Evolutionary conservation across 2,113 vertebrate genomes (phyloP).

Genomic region (Thinocorus orbignyianus): DNA sequence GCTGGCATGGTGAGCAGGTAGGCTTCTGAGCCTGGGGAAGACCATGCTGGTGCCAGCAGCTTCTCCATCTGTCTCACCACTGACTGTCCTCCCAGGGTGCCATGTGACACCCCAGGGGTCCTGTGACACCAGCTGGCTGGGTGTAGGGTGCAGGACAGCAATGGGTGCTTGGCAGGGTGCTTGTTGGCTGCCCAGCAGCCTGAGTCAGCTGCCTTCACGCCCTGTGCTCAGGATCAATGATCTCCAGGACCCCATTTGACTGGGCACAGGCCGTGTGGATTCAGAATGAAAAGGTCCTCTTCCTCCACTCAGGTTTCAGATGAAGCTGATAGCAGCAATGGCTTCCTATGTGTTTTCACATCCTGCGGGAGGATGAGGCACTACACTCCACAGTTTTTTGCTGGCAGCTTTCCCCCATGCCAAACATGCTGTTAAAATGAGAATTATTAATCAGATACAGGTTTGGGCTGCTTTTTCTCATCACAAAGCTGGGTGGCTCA

Average conservation of each 20-base stretch:
- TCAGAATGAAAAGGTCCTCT: neutral
- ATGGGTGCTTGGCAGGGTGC: neutral
- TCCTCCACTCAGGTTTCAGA: neutral
- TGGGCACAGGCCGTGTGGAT: rapidly evolving
- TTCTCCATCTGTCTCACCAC: neutral
- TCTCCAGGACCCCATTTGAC: neutral
- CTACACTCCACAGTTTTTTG: neutral
- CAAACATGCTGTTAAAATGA: neutral
- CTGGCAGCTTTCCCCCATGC: neutral
- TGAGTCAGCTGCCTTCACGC: neutral
- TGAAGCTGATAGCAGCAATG: neutral
- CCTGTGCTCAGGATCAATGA: neutral
- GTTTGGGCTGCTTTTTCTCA: neutral
- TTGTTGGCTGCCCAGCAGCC: neutral
- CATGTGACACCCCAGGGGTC: rapidly evolving
- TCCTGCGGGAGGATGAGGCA: neutral
- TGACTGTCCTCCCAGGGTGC: neutral
- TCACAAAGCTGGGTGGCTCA: neutral
- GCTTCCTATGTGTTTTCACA: neutral
- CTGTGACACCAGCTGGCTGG: neutral
- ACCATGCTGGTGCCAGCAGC: rapidly evolving
- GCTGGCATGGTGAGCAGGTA: neutral
- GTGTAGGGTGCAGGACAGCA: neutral
- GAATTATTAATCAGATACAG: neutral
- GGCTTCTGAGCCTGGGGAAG: neutral